Conservation (phyloP, 37 sponge, comb jelly and placozoan species). For the Mnemiopsis leidyi region DNA sequence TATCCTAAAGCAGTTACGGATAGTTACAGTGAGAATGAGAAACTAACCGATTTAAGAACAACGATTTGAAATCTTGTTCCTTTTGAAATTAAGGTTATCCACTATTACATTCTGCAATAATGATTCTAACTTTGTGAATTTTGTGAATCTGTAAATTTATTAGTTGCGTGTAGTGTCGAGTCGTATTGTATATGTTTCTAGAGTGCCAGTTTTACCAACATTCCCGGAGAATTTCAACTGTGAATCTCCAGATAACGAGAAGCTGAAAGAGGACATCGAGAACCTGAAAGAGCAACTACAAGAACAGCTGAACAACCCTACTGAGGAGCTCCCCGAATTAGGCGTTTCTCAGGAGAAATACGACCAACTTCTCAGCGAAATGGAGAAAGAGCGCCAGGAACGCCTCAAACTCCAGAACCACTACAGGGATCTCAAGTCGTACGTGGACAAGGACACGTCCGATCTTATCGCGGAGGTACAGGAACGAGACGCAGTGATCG, state of each 20-base stretch:
- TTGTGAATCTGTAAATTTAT: no score
- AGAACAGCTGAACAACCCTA: conserved; percentile 42
- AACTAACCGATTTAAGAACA: no score
- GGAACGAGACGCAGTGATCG: conserved; percentile 59
- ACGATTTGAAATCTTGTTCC: no score
- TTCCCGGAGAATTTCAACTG: no score
- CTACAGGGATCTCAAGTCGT: conserved; percentile 42
- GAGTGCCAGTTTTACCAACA: no score
- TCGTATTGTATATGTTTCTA: no score
- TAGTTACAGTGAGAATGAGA: no score
- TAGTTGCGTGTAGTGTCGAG: no score
- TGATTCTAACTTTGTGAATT: no score
- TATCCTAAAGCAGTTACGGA: no score
- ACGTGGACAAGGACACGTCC: conserved; percentile 59
- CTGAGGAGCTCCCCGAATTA: conserved; percentile 23
- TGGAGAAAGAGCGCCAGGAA: conserved; percentile 27
- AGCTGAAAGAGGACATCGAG: conserved; percentile 36
- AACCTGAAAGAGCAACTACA: conserved; percentile 51
- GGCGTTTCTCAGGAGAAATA: conserved; percentile 60
- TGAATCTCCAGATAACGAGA: conserved; percentile 45
- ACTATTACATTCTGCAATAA: no score
- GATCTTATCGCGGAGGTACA: conserved; percentile 58
- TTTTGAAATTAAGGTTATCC: no score
- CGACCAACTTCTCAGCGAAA: conserved; percentile 53
- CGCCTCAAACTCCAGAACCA: conserved; percentile 37